Percentiles rank a stretch among this genome's conserved stretches.
Conservation (phyloP, 2,888 invertebrate species). For the Drosophila borborema region DNA sequence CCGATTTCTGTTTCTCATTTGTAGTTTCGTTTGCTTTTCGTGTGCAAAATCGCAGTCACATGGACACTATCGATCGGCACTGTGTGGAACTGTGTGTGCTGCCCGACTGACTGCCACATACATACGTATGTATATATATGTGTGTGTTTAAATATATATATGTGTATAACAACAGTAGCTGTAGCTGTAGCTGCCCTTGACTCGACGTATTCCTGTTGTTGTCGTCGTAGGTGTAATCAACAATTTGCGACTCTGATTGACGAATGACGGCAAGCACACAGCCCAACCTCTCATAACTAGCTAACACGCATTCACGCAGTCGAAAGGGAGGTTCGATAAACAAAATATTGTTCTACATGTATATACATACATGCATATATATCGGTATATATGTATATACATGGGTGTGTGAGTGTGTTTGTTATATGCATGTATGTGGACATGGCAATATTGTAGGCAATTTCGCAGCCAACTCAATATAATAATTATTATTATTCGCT, state of each 20-base stretch:
- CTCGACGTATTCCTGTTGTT: conserved; percentile 44
- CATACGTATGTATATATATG: conserved; percentile 19
- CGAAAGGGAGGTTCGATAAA: conserved; percentile 6
- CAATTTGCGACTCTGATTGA: conserved; percentile 79
- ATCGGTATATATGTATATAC: too few relatives aligned
- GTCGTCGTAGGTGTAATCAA: conserved; percentile 78
- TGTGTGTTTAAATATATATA: conserved; percentile 5
- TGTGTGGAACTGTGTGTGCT: conserved; percentile 11
- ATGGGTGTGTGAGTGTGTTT: not conserved
- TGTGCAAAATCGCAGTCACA: conserved; percentile 73
- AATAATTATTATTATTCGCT: conserved; percentile 24
- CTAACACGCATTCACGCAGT: conserved; percentile 52
- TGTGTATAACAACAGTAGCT: conserved; percentile 24
- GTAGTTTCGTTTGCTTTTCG: conserved; percentile 67
- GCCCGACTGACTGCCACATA: conserved; percentile 40
- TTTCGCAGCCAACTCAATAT: conserved; percentile 16
- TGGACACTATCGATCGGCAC: conserved; percentile 58
- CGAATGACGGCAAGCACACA: conserved; percentile 55
- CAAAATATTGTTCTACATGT: not conserved
- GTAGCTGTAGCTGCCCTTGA: conserved; percentile 70
- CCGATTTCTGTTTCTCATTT: conserved; percentile 34
- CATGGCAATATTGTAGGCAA: not conserved
- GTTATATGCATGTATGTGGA: not conserved
- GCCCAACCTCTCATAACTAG: conserved; percentile 15
- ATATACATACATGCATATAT: not conserved